Percentiles rank a stretch among this genome's conserved stretches.
Evolutionary conservation across 2,113 vertebrate species (phyloP).

Genomic region (Ophiodon elongatus): DNA sequence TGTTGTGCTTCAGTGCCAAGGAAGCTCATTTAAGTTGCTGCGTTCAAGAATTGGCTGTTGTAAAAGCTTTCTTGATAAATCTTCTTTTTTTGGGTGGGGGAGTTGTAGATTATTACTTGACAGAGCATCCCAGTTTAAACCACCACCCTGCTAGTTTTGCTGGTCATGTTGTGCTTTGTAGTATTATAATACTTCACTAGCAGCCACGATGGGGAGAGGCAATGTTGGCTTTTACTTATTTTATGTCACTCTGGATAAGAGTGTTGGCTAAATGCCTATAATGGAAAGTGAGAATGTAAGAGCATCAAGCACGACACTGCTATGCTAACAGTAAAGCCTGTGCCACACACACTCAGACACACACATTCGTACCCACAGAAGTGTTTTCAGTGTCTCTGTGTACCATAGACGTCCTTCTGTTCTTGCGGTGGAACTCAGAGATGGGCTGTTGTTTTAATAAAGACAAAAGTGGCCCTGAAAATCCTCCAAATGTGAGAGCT

Average conservation of each 20-base stretch:
- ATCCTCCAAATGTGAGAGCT: slow-evolving; percentile 59
- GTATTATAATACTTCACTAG: slow-evolving; percentile 17
- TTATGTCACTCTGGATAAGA: slow-evolving; percentile 47
- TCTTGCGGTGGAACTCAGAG: slow-evolving; percentile 17
- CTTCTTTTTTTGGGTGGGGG: neutral
- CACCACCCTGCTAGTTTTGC: slow-evolving; percentile 8
- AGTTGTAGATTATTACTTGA: slow-evolving; percentile 10
- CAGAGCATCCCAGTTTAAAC: neutral
- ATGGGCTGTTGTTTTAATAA: slow-evolving; percentile 61
- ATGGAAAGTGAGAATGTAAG: slow-evolving; percentile 44
- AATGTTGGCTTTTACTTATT: slow-evolving; percentile 39
- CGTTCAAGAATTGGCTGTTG: neutral
- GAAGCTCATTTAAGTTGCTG: neutral
- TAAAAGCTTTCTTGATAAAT: slow-evolving; percentile 8
- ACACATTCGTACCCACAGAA: neutral
- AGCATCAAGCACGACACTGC: slow-evolving; percentile 26
- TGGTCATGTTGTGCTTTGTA: slow-evolving; percentile 34
- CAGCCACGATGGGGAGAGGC: neutral
- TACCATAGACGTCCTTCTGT: slow-evolving; percentile 38
- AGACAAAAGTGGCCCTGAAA: slow-evolving; percentile 66
- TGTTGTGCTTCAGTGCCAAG: neutral
- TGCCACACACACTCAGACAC: slow-evolving; percentile 42
- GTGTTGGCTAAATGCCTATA: slow-evolving; percentile 25
- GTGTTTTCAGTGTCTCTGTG: slow-evolving; percentile 40
- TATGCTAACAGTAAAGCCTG: slow-evolving; percentile 45